phyloP scores from a whole-genome alignment of 92 coral and sea anemone species.

The Bergia puertoricense region DNA sequence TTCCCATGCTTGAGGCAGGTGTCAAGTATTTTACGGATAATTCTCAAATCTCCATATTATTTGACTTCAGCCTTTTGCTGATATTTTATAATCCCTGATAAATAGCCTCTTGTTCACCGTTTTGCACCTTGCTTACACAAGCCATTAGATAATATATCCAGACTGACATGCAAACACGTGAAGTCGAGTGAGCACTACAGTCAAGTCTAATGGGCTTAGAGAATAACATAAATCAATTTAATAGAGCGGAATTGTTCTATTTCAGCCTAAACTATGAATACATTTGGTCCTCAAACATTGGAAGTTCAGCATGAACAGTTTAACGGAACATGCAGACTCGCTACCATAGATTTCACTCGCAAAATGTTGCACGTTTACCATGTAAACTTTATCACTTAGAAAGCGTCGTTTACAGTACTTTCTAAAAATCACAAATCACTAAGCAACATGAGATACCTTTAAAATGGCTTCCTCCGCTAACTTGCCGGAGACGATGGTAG shows the following conservation, averaged over 20 bases:
- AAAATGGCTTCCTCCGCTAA: neutral
- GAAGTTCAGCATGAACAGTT: neutral
- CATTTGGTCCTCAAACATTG: too few species aligned
- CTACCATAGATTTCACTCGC: neutral
- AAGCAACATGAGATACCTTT: constrained; percentile 1
- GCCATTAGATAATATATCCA: constrained; percentile 4
- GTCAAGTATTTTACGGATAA: neutral
- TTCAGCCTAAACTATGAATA: neutral
- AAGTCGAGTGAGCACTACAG: neutral
- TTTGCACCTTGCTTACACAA: constrained; percentile 18
- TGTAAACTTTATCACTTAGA: neutral
- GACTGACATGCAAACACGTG: constrained; percentile 11
- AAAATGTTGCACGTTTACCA: neutral
- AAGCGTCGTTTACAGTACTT: neutral
- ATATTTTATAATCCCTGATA: neutral
- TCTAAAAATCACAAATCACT: neutral
- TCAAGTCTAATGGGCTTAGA: neutral
- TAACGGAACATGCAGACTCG: neutral
- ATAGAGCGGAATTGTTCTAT: neutral
- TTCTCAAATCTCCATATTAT: too few species aligned
- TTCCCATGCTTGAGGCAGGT: neutral
- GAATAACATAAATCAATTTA: neutral
- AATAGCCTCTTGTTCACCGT: neutral
- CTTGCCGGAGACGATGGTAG: neutral
- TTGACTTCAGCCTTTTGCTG: neutral